Conservation (phyloP, 2,888 invertebrate species). For the Tachina lurida region DNA sequence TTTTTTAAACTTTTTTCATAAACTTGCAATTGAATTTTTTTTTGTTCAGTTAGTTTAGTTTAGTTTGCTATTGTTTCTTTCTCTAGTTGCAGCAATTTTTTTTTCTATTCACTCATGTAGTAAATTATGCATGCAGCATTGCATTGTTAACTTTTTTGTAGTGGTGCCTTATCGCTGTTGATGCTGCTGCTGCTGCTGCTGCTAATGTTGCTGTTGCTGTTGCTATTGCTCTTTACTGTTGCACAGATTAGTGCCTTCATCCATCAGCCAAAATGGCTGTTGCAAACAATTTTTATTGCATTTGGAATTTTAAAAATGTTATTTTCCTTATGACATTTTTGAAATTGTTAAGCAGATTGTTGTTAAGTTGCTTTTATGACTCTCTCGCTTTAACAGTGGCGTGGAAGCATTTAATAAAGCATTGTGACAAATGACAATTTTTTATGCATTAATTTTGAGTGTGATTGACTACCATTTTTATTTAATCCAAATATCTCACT, state of each 20-base stretch:
- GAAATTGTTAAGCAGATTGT: constrained; percentile 22
- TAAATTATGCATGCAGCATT: constrained; percentile 56
- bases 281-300: constrained; percentile 41
- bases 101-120: constrained; percentile 47
- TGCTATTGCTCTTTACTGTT: constrained; percentile 14
- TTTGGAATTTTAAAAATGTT: constrained; percentile 52
- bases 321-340: constrained; percentile 61
- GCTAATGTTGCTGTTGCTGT: constrained; percentile 7
- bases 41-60: background rate
- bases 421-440: background rate
- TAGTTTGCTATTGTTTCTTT: background rate
- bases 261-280: constrained; percentile 1
- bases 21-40: constrained; percentile 18
- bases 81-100: constrained; percentile 15
- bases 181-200: background rate
- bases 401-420: constrained; percentile 12
- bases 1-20: background rate
- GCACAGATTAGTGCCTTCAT: background rate
- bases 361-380: constrained; percentile 6
- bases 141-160: constrained; percentile 10
- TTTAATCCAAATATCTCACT: too few species aligned
- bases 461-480: background rate
- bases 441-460: constrained; percentile 2
- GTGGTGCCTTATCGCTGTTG: background rate
- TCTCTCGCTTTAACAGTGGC: constrained; percentile 14